phyloP scores from a whole-genome alignment of 2,113 vertebrate genomes.

The Neopipo cinnamomea region DNA sequence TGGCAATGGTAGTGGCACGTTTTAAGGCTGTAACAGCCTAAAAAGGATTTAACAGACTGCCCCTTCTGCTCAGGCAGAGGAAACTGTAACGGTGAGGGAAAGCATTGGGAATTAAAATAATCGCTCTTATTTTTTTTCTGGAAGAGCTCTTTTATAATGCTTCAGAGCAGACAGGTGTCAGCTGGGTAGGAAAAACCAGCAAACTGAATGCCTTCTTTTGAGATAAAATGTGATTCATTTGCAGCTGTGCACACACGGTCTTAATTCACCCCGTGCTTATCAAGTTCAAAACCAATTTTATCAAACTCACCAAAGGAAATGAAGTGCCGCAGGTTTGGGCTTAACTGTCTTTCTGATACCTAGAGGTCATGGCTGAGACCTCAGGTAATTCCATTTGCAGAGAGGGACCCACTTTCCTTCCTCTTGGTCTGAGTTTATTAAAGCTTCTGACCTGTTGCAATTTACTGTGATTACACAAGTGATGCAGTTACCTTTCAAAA shows the following conservation, averaged over 20 bases:
- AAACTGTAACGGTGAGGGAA: not conserved
- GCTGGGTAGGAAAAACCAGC: not conserved
- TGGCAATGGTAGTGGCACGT: not conserved
- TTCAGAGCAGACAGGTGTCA: not conserved
- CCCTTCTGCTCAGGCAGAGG: not conserved
- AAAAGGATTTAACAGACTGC: not conserved
- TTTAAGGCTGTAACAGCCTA: not conserved
- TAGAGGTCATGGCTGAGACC: not conserved
- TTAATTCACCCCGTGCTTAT: not conserved
- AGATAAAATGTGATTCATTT: not conserved
- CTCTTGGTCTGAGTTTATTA: not conserved
- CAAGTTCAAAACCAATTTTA: not conserved
- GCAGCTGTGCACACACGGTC: not conserved
- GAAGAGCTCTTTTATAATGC: not conserved
- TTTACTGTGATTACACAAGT: not conserved
- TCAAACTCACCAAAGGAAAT: not conserved
- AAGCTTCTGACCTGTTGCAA: not conserved
- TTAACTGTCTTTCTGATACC: not conserved
- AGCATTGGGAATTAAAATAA: not conserved
- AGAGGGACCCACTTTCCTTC: not conserved
- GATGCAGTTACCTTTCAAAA: not conserved
- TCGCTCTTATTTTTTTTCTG: not conserved
- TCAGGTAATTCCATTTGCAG: not conserved
- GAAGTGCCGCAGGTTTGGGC: not conserved
- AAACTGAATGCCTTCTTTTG: not conserved